A percentile compares a stretch with the other conserved stretches of the same genome.
phyloP scores from a whole-genome alignment of 2,113 vertebrate genomes.

The Chelonoidis abingdonii region DNA sequence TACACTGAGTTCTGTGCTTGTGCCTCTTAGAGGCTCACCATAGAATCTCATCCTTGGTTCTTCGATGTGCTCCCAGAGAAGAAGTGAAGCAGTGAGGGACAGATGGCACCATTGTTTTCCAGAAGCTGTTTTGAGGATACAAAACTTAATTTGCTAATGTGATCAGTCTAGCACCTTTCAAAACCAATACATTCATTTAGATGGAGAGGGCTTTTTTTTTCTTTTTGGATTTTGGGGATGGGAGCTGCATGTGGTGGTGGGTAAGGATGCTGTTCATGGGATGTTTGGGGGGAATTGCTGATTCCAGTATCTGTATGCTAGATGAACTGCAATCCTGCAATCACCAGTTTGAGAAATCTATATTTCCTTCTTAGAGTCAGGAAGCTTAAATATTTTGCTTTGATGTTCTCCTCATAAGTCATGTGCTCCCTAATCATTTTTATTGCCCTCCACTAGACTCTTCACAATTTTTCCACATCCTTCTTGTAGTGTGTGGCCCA shows the following conservation, averaged over 20 bases:
- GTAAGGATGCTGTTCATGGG: neutral
- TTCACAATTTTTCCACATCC: too few relatives aligned
- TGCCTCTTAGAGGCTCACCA: neutral
- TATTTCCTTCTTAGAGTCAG: neutral
- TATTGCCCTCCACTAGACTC: too few relatives aligned
- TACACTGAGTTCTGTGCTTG: neutral
- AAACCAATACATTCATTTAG: constrained; percentile 14
- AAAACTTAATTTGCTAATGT: constrained; percentile 45
- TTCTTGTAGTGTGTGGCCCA: too few relatives aligned
- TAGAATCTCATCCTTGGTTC: neutral
- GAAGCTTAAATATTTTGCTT: neutral
- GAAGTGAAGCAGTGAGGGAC: neutral
- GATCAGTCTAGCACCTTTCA: constrained; percentile 26
- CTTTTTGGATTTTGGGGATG: neutral
- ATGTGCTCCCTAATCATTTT: too few relatives aligned
- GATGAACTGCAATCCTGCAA: neutral
- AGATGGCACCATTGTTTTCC: constrained; percentile 11
- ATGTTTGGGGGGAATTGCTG: neutral
- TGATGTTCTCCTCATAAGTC: neutral
- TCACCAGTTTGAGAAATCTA: neutral
- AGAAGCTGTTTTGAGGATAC: constrained; percentile 31
- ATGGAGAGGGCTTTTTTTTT: neutral
- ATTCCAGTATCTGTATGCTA: fast-evolving
- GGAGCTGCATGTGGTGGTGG: neutral
- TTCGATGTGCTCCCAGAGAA: neutral